Percentiles rank a stretch among this genome's conserved stretches.
Evolutionary conservation across 2,113 vertebrate species (phyloP).

Genomic region (Gymnarchus niloticus): DNA sequence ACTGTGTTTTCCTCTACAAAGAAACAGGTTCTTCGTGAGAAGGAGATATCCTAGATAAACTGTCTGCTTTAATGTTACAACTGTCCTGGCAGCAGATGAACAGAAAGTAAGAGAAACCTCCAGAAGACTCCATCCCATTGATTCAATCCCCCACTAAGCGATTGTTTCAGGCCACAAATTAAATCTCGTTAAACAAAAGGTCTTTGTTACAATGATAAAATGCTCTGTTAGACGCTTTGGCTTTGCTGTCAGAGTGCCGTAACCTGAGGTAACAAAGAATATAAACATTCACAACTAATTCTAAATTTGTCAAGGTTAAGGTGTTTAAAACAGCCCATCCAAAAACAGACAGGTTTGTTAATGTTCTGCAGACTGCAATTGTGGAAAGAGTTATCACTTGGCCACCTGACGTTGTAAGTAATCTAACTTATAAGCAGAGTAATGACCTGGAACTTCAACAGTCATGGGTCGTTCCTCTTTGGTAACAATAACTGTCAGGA

Average conservation of each 20-base stretch:
- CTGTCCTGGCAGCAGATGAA: not conserved
- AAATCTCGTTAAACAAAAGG: constrained; percentile 16
- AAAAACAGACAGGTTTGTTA: constrained; percentile 10
- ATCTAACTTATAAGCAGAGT: constrained; percentile 58
- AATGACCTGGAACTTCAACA: constrained; percentile 70
- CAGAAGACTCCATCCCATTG: not conserved
- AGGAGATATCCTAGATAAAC: not conserved
- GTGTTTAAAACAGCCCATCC: not conserved
- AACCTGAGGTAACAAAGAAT: not conserved
- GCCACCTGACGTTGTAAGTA: constrained; percentile 53
- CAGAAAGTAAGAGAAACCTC: not conserved
- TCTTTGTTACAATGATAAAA: constrained; percentile 20
- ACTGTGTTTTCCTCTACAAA: not conserved
- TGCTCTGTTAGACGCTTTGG: not conserved
- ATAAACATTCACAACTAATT: constrained; percentile 1
- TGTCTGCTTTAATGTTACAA: not conserved
- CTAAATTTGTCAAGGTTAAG: not conserved
- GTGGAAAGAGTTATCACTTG: constrained; percentile 26
- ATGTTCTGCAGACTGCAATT: constrained; percentile 14
- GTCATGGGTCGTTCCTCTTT: constrained; percentile 63
- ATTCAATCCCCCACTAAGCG: not conserved
- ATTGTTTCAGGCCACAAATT: constrained; percentile 17
- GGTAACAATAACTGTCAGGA: constrained; percentile 63
- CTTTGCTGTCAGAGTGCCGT: not conserved
- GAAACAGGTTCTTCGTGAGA: not conserved